Percentiles rank a stretch among this genome's conserved stretches.
phyloP scores from a whole-genome alignment of 2,797 vertebrate genomes.

The Allochrocebus solatus region DNA sequence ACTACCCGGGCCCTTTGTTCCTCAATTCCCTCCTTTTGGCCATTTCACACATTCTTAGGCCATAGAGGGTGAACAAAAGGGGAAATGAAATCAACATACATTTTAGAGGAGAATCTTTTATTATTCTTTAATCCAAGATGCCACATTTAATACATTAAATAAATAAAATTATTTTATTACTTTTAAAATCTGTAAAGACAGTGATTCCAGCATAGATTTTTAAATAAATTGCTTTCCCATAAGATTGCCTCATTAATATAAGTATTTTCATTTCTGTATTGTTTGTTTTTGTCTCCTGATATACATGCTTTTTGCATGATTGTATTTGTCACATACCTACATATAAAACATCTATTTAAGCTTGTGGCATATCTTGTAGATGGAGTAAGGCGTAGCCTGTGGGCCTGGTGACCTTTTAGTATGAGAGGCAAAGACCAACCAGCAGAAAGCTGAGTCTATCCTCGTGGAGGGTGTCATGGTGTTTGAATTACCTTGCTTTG shows the following conservation, averaged over 20 bases:
- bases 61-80: neutral
- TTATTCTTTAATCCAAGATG: neutral
- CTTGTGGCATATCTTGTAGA: neutral
- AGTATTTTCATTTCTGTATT: slow-evolving; percentile 2
- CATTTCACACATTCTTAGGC: neutral
- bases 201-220: neutral
- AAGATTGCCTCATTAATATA: neutral
- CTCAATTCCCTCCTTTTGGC: neutral
- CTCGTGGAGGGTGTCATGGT: neutral
- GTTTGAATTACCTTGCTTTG: neutral
- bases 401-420: neutral
- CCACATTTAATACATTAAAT: neutral
- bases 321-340: neutral
- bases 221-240: neutral
- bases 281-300: neutral
- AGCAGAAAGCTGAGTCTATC: neutral
- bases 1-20: neutral
- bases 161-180: neutral
- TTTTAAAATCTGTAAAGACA: neutral
- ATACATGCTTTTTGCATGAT: neutral
- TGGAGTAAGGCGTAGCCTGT: neutral
- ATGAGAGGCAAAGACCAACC: neutral
- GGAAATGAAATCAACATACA: neutral
- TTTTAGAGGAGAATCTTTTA: neutral
- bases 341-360: neutral